Evolutionary conservation across 2,888 invertebrate species (phyloP), one percentile per base, ranked within the genome.

Genomic region (Autographa gamma): DNA sequence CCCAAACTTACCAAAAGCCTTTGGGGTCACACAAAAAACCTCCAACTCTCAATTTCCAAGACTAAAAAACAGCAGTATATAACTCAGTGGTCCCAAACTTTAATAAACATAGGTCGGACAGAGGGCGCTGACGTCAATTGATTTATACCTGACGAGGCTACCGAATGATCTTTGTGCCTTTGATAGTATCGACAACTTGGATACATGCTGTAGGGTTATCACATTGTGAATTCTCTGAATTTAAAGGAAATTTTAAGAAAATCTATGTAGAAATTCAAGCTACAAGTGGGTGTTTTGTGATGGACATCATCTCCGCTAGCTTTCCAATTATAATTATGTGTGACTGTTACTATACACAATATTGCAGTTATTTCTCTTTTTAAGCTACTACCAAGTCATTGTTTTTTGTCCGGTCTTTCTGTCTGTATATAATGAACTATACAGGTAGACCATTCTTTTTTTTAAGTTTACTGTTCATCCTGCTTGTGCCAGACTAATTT

Each of bases 141-240:
- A 92, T 91, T 92, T 92, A 92, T 88, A 83, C 81, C 83, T 83
- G 82, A 76, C 79, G 69, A 82, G 83, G 85, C 81, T 66, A 72
- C 43, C 54, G 71, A 63, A 70, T 80, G 83, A 83, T 83, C 84
- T 83, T 73, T 69, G 72, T 73, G 60, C 64, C 77, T 77, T 77
- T 69, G 76, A 72, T 75, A 80, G 77, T 84, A 82, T 84, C 85
- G 87, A 87, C 82, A 86, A 77, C 80, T 80, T 74, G 67, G 63
- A 71, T 63, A 66, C 54, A 18, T 60, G 54, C 31, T 68, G n/a
- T 67, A 81, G 84, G 87, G 87, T 19, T 86, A 73, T 38, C 82
- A 1, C 65, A 2, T 0, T 6, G 32, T 16, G 14, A 13, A 3
- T 16, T 6, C 3, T 48, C 16, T 8, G 34, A 5, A 34, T 13